Percentiles rank a stretch among this genome's conserved stretches.
These are phyloP conservation scores for Rhea americana DNA, from an alignment of 2,113 vertebrate genomes.

Conservation along the genomic window DNA sequence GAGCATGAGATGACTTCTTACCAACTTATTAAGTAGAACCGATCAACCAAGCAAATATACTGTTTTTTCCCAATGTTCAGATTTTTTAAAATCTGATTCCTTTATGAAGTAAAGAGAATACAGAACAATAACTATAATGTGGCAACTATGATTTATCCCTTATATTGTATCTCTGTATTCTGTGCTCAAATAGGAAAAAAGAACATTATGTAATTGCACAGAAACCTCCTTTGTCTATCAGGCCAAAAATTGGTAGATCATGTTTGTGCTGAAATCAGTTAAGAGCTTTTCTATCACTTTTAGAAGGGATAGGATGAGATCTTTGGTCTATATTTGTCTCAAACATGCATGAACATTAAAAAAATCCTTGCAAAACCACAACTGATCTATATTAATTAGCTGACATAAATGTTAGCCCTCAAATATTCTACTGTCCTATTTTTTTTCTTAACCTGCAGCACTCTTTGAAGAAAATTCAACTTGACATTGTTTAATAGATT, in stretches of 20 bases:
- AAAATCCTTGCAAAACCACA: constrained; percentile 62
- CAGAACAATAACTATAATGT: neutral
- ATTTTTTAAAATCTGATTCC: neutral
- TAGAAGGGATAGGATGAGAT: constrained; percentile 17
- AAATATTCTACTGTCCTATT: constrained; percentile 58
- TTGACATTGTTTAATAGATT: constrained; percentile 74
- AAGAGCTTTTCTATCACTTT: constrained; percentile 5
- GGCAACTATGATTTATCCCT: neutral
- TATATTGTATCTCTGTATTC: neutral
- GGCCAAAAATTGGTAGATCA: neutral
- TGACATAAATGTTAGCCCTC: constrained; percentile 68
- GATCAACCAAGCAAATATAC: neutral
- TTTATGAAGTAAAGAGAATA: neutral
- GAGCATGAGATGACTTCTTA: neutral
- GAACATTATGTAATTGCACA: neutral
- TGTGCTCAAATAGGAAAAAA: neutral
- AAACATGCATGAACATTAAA: constrained; percentile 31
- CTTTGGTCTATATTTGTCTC: constrained; percentile 43
- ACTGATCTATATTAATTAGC: constrained; percentile 72
- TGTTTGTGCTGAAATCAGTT: neutral
- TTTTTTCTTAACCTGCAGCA: constrained; percentile 67
- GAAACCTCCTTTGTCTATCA: constrained; percentile 5
- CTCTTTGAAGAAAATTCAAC: constrained; percentile 69
- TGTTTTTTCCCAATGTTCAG: neutral
- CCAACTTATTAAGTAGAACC: neutral